Base-by-base conservation (phyloP, 2,888 invertebrate genomes). In the Drosophila borealis region DNA sequence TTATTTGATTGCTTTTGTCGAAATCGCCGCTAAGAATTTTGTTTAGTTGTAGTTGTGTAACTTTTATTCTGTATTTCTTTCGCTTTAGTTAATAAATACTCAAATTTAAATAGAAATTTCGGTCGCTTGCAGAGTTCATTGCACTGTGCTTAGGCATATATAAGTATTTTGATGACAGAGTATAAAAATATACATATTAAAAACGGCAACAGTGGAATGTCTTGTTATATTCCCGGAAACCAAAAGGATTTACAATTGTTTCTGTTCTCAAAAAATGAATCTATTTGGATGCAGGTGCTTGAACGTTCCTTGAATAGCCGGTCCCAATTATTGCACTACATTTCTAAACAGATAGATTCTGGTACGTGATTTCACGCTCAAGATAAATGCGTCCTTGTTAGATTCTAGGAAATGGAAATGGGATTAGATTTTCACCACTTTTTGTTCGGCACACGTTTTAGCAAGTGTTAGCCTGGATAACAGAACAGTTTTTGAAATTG, bases 301-400 rank as follows among this genome's bases (percentile, higher is more conserved):
- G 2, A 17, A 11, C 50, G 54, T 19, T 36, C 45, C 19, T 41
- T 50, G 4, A 21, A 51, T 42, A 37, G 39, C 14, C n/a, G 10
- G 48, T 51, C 34, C 63, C 82, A 84, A 80, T 78, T 78, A 73
- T 82, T 69, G 57, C 66, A 51, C 48, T 62, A 61, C 37, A 44
- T 59, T 53, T 53, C 48, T 11, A 19, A 46, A 25, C 37, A 44
- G 39, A 48, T 17, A 29, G 48, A 46, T 41, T 45, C 62, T 25
- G 34, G 66, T 70, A 88, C 84, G 84, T 84, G 84, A 84, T 84
- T 84, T 84, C 85, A 59, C 76, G 80, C 68, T 76, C 68, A 76
- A 84, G 88, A 84, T 84, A 85, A 66, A 57, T 33, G 60, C 51
- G 61, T 62, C 51, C 69, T 68, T 44, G 42, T 57, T 75, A 19